A percentile compares a stretch with the other conserved stretches of the same genome.
Evolutionary conservation across 2,888 invertebrate genomes (phyloP).

Genomic region (Dusona sp.): DNA sequence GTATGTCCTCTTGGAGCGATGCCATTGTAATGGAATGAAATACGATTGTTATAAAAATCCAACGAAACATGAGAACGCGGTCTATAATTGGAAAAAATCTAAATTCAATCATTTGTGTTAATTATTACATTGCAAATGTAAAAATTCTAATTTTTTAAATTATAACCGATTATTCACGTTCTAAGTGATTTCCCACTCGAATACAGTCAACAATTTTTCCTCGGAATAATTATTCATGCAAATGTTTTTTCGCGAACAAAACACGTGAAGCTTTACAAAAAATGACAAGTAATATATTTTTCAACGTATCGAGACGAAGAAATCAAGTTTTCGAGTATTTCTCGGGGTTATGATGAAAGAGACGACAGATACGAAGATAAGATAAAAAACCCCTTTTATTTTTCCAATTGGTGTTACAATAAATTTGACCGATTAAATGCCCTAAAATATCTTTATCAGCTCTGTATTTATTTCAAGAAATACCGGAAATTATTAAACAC

Average conservation of each 20-base stretch:
- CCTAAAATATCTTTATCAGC: not conserved
- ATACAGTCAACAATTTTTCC: not conserved
- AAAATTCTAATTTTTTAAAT: not conserved
- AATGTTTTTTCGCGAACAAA: not conserved
- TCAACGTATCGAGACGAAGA: not conserved
- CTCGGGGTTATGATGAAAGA: not conserved
- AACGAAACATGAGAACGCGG: constrained; percentile 18
- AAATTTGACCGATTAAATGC: not conserved
- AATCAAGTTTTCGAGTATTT: not conserved
- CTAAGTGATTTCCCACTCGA: not conserved
- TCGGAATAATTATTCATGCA: not conserved
- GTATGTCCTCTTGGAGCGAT: not conserved
- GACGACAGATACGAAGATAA: not conserved
- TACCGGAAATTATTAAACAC: not conserved
- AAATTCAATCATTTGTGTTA: not conserved
- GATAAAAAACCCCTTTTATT: not conserved
- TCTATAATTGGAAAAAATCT: constrained; percentile 26
- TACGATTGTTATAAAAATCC: constrained; percentile 14
- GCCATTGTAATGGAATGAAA: constrained; percentile 50
- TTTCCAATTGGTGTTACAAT: not conserved
- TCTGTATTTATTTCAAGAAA: not conserved
- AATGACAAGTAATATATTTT: not conserved
- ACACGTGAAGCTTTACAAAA: not conserved
- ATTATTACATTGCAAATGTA: not conserved
- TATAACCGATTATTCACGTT: not conserved